phyloP scores from a whole-genome alignment of 2,113 vertebrate genomes.

The Amphiprion percula region DNA sequence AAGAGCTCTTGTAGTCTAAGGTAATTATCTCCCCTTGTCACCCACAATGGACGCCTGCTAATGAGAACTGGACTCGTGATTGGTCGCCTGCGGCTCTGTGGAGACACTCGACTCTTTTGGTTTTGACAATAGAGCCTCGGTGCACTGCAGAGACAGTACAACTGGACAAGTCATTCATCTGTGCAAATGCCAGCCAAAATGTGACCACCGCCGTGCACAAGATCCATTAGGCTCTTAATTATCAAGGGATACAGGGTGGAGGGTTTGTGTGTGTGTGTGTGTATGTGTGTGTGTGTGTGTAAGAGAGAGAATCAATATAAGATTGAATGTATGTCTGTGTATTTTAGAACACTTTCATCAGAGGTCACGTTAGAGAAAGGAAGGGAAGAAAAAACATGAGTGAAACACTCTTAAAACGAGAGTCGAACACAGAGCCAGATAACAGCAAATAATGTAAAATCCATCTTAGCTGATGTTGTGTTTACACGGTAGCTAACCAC shows the following conservation, averaged over 20 bases:
- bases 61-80: constrained; percentile 91
- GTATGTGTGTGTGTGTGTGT: too few relatives aligned
- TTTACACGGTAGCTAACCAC: too few relatives aligned
- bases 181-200: constrained; percentile 95
- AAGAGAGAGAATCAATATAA: constrained; percentile 1
- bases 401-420: too few relatives aligned
- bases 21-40: constrained; percentile 95
- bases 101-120: constrained; percentile 91
- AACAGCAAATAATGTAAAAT: too few relatives aligned
- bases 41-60: constrained; percentile 92
- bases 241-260: constrained; percentile 85
- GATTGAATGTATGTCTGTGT: neutral
- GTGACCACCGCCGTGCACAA: constrained; percentile 83
- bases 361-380: too few relatives aligned
- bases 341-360: too few relatives aligned
- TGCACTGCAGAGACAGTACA: constrained; percentile 89
- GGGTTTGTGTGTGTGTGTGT: constrained; percentile 5
- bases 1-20: constrained; percentile 89
- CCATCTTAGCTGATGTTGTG: too few relatives aligned
- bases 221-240: constrained; percentile 93
- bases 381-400: too few relatives aligned
- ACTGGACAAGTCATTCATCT: constrained; percentile 95
- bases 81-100: constrained; percentile 89
- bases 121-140: constrained; percentile 92
- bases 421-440: too few relatives aligned